These are phyloP conservation scores for Machaerirhynchus nigripectus DNA, from an alignment of 2,113 vertebrate genomes.

Conservation along the genomic window DNA sequence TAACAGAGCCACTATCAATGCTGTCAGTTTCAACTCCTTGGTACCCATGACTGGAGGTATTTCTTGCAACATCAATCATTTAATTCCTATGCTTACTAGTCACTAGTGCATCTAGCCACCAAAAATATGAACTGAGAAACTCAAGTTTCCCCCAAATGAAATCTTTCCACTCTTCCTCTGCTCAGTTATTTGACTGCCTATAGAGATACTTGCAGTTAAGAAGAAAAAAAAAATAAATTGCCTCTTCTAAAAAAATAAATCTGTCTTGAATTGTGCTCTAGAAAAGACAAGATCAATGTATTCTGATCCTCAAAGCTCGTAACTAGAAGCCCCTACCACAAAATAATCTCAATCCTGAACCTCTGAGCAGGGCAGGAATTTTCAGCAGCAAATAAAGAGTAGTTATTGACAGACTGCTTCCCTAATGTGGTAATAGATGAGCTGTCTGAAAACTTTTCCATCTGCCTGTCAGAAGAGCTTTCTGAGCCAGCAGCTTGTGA, in stretches of 20 bases:
- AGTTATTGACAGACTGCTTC: conserved; percentile 2
- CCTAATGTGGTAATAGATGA: neutral
- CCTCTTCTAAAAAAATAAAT: conserved; percentile 36
- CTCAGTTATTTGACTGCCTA: conserved; percentile 15
- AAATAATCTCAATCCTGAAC: neutral
- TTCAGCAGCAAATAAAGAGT: conserved; percentile 17
- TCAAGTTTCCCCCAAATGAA: neutral
- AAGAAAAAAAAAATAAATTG: conserved; percentile 5
- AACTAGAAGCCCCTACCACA: conserved; percentile 20
- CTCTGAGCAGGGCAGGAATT: neutral
- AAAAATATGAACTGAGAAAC: neutral
- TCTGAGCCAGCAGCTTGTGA: neutral
- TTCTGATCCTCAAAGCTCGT: neutral
- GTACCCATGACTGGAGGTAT: neutral
- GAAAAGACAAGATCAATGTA: conserved; percentile 15
- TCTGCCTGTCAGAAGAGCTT: neutral
- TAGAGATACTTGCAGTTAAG: conserved; percentile 5
- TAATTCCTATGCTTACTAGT: neutral
- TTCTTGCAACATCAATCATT: neutral
- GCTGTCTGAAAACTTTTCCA: neutral
- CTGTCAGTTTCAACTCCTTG: neutral
- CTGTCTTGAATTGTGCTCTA: conserved; percentile 30
- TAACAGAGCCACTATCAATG: neutral
- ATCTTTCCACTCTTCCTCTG: conserved; percentile 6
- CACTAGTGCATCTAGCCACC: conserved; percentile 19